These are phyloP conservation scores for Genyomyrus donnyi DNA, from an alignment of 2,113 vertebrate species.

Conservation along the genomic window DNA sequence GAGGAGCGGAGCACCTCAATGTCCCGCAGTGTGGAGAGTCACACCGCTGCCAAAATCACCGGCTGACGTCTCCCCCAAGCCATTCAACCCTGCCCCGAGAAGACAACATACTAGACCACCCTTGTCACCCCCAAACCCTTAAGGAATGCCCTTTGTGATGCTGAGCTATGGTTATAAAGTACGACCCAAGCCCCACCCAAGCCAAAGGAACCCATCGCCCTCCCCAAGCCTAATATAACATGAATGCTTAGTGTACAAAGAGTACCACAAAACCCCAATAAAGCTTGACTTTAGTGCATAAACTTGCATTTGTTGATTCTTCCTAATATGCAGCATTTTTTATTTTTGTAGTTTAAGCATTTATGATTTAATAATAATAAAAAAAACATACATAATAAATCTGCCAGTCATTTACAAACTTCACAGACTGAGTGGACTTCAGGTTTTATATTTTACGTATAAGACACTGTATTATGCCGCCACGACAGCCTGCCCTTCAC, in stretches of 20 bases:
- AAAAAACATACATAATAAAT: background rate
- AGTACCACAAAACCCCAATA: conserved; percentile 48
- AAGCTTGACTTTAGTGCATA: conserved; percentile 60
- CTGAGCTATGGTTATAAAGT: conserved; percentile 9
- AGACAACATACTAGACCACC: background rate
- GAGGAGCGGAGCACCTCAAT: conserved; percentile 17
- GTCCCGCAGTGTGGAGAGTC: conserved; percentile 17
- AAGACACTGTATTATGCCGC: background rate
- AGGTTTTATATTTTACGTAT: background rate
- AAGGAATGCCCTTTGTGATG: background rate
- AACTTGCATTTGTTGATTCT: background rate
- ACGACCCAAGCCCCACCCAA: conserved; percentile 4
- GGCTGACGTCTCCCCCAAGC: conserved; percentile 15
- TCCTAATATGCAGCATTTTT: background rate
- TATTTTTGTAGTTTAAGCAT: background rate
- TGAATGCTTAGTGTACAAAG: conserved; percentile 38
- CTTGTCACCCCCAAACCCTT: background rate
- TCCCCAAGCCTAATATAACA: conserved; percentile 28
- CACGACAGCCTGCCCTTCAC: background rate
- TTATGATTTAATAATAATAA: background rate
- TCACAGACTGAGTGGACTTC: background rate
- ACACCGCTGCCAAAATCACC: conserved; percentile 12
- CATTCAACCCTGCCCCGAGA: background rate
- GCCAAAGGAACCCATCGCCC: background rate
- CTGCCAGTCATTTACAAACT: background rate